Conservation (phyloP, 2,797 vertebrate genomes). For the Linurgus olivaceus region DNA sequence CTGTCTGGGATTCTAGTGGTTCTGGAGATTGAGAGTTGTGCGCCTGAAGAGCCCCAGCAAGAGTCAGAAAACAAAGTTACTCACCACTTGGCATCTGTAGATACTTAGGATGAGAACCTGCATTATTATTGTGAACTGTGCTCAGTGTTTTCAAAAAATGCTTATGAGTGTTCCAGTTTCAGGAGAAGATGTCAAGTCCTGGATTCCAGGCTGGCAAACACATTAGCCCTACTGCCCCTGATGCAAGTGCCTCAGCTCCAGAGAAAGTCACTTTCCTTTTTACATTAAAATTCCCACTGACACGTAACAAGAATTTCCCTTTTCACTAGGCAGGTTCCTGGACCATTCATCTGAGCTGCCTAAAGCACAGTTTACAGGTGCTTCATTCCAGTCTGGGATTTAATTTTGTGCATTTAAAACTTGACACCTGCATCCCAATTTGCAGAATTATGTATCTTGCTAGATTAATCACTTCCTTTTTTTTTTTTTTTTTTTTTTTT, state of each 20-base stretch:
- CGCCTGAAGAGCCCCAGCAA: background rate
- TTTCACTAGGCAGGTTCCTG: background rate
- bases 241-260: background rate
- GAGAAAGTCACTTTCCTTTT: background rate
- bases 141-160: background rate
- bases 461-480: background rate
- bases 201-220: background rate
- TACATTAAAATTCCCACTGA: background rate
- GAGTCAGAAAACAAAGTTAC: background rate
- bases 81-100: background rate
- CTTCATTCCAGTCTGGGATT: background rate
- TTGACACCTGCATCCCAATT: background rate
- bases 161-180: background rate
- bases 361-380: background rate
- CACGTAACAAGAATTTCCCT: background rate
- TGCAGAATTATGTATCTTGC: background rate
- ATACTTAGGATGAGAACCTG: background rate
- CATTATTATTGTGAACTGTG: background rate
- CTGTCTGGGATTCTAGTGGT: background rate
- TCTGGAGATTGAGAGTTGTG: background rate
- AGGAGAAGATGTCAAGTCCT: background rate
- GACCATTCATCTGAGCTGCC: background rate
- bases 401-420: background rate
- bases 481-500: background rate
- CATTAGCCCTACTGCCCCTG: background rate